Evolutionary conservation across 2,113 vertebrate genomes (phyloP).

Genomic region (Piprites chloris): DNA sequence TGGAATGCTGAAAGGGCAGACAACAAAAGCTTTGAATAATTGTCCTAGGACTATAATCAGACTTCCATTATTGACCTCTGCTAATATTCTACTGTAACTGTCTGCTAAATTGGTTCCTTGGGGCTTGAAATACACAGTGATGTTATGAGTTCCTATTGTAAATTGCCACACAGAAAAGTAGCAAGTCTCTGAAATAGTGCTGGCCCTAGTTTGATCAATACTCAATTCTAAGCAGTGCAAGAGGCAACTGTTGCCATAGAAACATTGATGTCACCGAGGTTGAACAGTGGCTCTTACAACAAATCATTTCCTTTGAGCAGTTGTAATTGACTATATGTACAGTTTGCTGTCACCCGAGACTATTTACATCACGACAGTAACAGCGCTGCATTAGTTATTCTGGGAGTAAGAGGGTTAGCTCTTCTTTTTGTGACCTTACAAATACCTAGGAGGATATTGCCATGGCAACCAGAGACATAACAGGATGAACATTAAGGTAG

Average conservation of each 20-base stretch:
- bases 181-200: slow-evolving; percentile 85
- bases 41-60: slow-evolving; percentile 91
- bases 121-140: slow-evolving; percentile 90
- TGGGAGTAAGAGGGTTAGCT: slow-evolving; percentile 80
- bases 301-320: slow-evolving; percentile 98
- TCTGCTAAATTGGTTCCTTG: slow-evolving; percentile 98
- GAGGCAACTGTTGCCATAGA: slow-evolving; percentile 91
- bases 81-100: slow-evolving; percentile 94
- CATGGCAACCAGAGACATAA: slow-evolving; percentile 84
- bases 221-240: slow-evolving; percentile 96
- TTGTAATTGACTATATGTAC: slow-evolving; percentile 95
- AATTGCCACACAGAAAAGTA: slow-evolving; percentile 89
- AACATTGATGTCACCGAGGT: slow-evolving; percentile 96
- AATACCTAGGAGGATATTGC: slow-evolving; percentile 87
- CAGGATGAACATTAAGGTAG: slow-evolving; percentile 70
- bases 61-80: slow-evolving; percentile 98
- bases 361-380: slow-evolving; percentile 90
- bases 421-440: slow-evolving; percentile 88
- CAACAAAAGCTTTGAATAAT: slow-evolving; percentile 89
- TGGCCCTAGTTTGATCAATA: slow-evolving; percentile 91
- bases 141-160: slow-evolving; percentile 90
- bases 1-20: slow-evolving; percentile 86
- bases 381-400: slow-evolving; percentile 91
- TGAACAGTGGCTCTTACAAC: slow-evolving; percentile 90
- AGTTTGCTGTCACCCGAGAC: slow-evolving; percentile 90